Evolutionary conservation across 2,797 vertebrate species (phyloP).

Genomic region (Dermochelys coriacea): DNA sequence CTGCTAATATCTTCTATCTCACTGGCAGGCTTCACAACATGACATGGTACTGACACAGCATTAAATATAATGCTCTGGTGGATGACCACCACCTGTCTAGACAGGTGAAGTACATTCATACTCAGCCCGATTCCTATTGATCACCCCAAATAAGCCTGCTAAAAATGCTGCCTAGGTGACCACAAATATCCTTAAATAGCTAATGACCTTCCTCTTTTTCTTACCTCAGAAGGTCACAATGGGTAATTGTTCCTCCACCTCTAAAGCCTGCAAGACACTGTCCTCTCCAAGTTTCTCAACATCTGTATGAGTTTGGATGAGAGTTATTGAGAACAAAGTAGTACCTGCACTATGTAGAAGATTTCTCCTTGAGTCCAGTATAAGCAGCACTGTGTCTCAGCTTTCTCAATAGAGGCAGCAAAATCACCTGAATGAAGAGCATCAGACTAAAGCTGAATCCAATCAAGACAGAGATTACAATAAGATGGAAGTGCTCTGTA

Average conservation of each 20-base stretch:
- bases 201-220: not conserved
- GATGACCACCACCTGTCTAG: not conserved
- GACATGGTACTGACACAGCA: not conserved
- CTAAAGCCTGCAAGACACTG: not conserved
- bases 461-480: not conserved
- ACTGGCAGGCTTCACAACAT: not conserved
- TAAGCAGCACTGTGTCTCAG: not conserved
- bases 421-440: not conserved
- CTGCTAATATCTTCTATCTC: not conserved
- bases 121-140: not conserved
- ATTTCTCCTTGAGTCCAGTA: not conserved
- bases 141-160: not conserved
- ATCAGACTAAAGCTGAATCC: not conserved
- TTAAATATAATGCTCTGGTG: not conserved
- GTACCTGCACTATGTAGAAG: not conserved
- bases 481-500: not conserved
- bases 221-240: not conserved
- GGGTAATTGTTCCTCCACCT: not conserved
- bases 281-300: not conserved
- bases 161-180: not conserved
- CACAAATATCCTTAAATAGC: not conserved
- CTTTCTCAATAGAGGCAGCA: not conserved
- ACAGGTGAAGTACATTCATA: not conserved
- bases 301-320: not conserved
- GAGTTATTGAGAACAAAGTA: not conserved